A percentile compares a stretch with the other conserved stretches of the same genome.
phyloP scores from a whole-genome alignment of 2,797 vertebrate genomes.

The Tolypeutes matacus region DNA sequence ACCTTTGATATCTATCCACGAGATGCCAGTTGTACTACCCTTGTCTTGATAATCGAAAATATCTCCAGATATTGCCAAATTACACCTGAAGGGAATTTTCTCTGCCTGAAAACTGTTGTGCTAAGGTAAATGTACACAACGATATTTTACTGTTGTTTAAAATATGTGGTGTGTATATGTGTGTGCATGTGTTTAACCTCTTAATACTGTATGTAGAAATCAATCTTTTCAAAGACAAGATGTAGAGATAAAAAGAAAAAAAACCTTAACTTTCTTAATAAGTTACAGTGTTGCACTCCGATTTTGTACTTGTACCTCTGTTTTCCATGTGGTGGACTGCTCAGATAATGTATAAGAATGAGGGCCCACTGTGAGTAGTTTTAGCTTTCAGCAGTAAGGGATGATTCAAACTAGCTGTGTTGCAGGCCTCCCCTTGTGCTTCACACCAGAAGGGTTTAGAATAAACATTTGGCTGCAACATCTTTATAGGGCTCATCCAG shows the following conservation, averaged over 20 bases:
- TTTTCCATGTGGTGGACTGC: background rate
- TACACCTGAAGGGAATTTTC: background rate
- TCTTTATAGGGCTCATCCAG: slow-evolving; percentile 70
- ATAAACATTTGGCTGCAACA: slow-evolving; percentile 75
- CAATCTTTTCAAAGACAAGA: background rate
- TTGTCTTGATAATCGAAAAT: background rate
- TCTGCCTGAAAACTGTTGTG: background rate
- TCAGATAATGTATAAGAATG: background rate
- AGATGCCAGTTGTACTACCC: background rate
- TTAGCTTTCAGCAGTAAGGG: background rate
- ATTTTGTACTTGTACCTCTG: background rate
- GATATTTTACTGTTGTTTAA: slow-evolving; percentile 7
- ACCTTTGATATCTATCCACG: background rate
- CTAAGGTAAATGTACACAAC: background rate
- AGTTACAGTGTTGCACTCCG: background rate
- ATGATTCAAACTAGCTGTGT: background rate
- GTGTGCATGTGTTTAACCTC: background rate
- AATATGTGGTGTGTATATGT: background rate
- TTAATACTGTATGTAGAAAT: background rate
- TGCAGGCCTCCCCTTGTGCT: background rate
- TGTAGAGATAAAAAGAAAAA: background rate
- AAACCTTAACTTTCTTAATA: background rate
- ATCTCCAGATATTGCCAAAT: background rate
- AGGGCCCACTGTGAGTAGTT: background rate
- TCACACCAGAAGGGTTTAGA: slow-evolving; percentile 77